Evolutionary conservation across 2,888 invertebrate genomes (phyloP).

Genomic region (Germaria angustata): DNA sequence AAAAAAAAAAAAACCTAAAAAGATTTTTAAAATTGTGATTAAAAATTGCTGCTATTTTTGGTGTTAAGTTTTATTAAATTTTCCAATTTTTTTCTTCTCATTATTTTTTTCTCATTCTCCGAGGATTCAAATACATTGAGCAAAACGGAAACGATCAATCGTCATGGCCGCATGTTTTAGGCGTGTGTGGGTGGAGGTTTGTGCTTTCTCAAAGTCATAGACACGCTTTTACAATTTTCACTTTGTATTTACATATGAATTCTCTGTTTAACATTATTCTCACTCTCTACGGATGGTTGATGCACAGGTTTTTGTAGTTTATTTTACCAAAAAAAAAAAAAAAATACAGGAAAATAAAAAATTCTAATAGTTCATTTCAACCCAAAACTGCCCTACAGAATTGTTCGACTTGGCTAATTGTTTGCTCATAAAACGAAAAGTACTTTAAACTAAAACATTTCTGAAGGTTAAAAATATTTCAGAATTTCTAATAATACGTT

Average conservation of each 20-base stretch:
- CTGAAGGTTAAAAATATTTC: no score
- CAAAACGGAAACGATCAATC: slow-evolving; percentile 67
- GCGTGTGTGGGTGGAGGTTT: slow-evolving; percentile 53
- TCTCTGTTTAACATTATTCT: slow-evolving; percentile 55
- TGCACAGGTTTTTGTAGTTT: background rate
- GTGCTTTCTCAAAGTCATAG: slow-evolving; percentile 5
- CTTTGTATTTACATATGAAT: slow-evolving; percentile 39
- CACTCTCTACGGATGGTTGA: slow-evolving; percentile 30
- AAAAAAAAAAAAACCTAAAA: background rate
- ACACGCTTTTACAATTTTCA: slow-evolving; percentile 44
- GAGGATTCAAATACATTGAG: slow-evolving; percentile 52
- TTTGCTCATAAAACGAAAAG: no score
- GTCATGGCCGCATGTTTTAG: slow-evolving; percentile 47
- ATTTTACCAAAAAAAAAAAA: background rate
- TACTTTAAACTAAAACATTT: no score
- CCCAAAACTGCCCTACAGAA: background rate
- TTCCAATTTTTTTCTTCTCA: background rate
- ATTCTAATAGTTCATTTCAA: background rate
- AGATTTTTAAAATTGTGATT: slow-evolving; percentile 2
- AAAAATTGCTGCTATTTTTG: slow-evolving; percentile 46
- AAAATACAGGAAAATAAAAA: background rate
- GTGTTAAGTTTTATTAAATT: slow-evolving; percentile 30
- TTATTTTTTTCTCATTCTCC: background rate
- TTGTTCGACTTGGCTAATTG: no score
- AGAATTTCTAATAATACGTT: no score